phyloP scores from a whole-genome alignment of 2,888 invertebrate species.

The Cheilosia grossa region DNA sequence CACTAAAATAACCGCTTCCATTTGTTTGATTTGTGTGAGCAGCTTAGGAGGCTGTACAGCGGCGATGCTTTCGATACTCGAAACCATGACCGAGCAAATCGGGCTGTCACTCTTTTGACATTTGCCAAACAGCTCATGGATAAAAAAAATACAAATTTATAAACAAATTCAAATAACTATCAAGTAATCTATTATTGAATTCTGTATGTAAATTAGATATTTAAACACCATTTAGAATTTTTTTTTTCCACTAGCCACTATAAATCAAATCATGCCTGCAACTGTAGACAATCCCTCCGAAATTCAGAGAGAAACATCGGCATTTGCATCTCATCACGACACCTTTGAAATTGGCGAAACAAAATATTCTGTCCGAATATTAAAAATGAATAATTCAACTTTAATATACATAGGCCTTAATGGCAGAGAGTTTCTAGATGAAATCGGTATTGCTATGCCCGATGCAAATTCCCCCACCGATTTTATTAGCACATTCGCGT shows the following conservation, averaged over 20 bases:
- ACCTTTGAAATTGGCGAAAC: conserved; percentile 79
- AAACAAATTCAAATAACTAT: conserved; percentile 17
- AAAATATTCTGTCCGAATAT: conserved; percentile 81
- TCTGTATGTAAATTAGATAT: not conserved
- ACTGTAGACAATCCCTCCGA: not conserved
- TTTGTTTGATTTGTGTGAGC: conserved; percentile 18
- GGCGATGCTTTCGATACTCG: conserved; percentile 48
- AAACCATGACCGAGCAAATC: not conserved
- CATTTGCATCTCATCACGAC: conserved; percentile 80
- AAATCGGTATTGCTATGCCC: conserved; percentile 79
- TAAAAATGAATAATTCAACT: conserved; percentile 83
- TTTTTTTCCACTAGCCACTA: not conserved
- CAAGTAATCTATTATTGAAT: not conserved
- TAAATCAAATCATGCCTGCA: conserved; percentile 26
- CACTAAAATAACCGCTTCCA: not conserved
- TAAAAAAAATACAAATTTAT: conserved; percentile 1
- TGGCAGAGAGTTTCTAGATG: conserved; percentile 80
- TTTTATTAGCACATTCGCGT: conserved; percentile 81
- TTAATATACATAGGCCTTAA: conserved; percentile 83
- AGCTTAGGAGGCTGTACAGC: conserved; percentile 28
- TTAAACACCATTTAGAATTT: not conserved
- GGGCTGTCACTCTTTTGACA: conserved; percentile 49
- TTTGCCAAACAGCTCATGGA: not conserved
- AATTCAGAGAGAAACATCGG: conserved; percentile 72
- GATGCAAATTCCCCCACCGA: conserved; percentile 77